Evolutionary conservation across 1,140 invertebrate species (phyloP), one percentile per base, ranked within the genome.

Genomic region (Drosophila rufa): DNA sequence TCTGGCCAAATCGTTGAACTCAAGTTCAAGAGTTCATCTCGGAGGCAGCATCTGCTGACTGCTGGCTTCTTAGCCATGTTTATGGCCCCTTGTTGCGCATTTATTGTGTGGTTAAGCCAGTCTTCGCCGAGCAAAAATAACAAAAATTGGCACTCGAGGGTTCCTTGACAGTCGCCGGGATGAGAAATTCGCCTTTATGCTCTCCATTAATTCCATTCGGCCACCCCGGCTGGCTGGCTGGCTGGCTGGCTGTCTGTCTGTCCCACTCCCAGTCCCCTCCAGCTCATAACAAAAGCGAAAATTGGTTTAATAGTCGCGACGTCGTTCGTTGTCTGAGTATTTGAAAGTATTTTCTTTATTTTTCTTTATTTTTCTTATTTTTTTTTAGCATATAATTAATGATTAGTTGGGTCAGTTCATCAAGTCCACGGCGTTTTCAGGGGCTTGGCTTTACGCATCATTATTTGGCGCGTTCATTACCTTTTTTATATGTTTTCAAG

Each of bases 1-100:
- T 60, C 46, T 78, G 62, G 64, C 64, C 50, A 76, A 84, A 75
- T 66, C 85, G 71, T 89, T 89, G 85, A 89, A 90, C 85, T 79
- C 81, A 79, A 84, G 85, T 89, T 89, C 85, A 90, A 84, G 81
- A 90, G 84, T 90, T 89, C 84, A 87, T 57, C 70, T 60, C 7
- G 48, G 22, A 36, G 50, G 59, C 81, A 79, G 83, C 83, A 79
- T 82, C 79, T 83, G 77, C 47, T 66, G 61, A 36, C 60, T 47
- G 14, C 38, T 40, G 47, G 36, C 50, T 68, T 70, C 50, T 77
- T 62, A 75, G 57, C 74, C 64, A 43, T 66, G 65, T 73, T 80
- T 67, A 64, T 62, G 62, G 69, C 69, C 82, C 77, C 85, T 89
- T 89, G 84, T 87, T 87, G 84, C 80, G 77, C 84, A 80, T 89